phyloP scores from a whole-genome alignment of 1,140 invertebrate species.

The Scylla paramamosain region DNA sequence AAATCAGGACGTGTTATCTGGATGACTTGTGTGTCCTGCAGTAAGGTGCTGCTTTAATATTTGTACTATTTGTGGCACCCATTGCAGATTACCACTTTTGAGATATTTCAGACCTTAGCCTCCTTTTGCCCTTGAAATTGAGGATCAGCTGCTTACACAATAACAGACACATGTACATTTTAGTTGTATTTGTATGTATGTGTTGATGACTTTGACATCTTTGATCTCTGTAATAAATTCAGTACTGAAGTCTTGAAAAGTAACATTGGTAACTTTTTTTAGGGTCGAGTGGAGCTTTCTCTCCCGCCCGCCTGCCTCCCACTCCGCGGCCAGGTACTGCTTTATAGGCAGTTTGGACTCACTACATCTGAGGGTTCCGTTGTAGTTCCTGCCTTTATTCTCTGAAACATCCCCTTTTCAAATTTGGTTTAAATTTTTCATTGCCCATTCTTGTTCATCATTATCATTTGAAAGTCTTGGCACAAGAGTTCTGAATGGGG shows the following conservation, averaged over 20 bases:
- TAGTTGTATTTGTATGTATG: no score
- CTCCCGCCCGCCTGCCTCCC: conserved; percentile 81
- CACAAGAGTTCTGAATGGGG: conserved; percentile 27
- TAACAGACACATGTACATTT: no score
- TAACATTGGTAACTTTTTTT: conserved; percentile 78
- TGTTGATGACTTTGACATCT: not conserved
- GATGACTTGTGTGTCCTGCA: no score
- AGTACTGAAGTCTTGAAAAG: conserved; percentile 28
- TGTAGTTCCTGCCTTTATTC: conserved; percentile 56
- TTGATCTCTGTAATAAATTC: not conserved
- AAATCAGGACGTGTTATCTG: no score
- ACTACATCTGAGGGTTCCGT: conserved; percentile 66
- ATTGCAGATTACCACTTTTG: no score
- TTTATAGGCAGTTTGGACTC: conserved; percentile 59
- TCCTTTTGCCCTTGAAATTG: no score
- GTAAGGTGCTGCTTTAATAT: no score
- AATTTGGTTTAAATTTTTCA: not conserved
- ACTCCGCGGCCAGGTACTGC: conserved; percentile 74
- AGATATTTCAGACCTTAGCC: no score
- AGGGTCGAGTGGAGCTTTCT: conserved; percentile 82
- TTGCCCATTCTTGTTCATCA: conserved; percentile 47
- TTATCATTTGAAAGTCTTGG: not conserved
- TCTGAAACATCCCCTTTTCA: conserved; percentile 57
- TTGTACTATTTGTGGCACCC: no score
- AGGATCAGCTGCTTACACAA: no score